A percentile compares a stretch with the other conserved stretches of the same genome.
Conservation (phyloP, 2,797 vertebrate species). For the Coreius guichenoti region DNA sequence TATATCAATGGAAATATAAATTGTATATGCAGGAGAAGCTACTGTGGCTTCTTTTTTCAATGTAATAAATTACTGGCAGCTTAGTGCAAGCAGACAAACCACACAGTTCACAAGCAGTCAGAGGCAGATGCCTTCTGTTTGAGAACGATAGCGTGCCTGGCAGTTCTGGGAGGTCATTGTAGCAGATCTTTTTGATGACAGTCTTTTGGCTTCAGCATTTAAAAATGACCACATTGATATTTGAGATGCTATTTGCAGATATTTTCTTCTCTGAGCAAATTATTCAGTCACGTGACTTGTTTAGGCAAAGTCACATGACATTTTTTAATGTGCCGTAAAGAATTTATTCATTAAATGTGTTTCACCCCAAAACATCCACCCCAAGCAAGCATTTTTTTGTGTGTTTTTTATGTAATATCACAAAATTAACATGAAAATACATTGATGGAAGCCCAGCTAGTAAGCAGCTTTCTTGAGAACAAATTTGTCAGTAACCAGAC, state of each 20-base stretch:
- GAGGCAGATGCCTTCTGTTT: background rate
- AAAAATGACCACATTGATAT: background rate
- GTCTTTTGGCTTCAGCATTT: too few relatives aligned
- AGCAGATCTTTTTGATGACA: background rate
- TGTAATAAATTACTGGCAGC: background rate
- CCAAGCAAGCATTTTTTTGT: background rate
- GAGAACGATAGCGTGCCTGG: background rate
- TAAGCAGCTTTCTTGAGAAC: background rate
- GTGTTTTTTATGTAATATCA: background rate
- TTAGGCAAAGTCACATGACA: background rate
- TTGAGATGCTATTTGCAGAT: background rate
- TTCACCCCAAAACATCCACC: background rate
- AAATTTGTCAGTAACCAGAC: background rate
- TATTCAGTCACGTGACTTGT: background rate
- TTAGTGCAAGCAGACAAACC: background rate
- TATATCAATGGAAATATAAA: background rate
- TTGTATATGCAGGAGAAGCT: background rate
- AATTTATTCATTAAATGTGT: background rate
- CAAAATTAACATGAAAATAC: background rate
- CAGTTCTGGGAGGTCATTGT: background rate
- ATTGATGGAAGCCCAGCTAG: background rate
- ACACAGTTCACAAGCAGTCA: background rate
- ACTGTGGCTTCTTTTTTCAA: background rate
- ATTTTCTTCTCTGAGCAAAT: background rate
- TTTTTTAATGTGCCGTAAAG: background rate